Base-by-base conservation (phyloP, 1,140 invertebrate species). In the Trichoplusia ni region DNA sequence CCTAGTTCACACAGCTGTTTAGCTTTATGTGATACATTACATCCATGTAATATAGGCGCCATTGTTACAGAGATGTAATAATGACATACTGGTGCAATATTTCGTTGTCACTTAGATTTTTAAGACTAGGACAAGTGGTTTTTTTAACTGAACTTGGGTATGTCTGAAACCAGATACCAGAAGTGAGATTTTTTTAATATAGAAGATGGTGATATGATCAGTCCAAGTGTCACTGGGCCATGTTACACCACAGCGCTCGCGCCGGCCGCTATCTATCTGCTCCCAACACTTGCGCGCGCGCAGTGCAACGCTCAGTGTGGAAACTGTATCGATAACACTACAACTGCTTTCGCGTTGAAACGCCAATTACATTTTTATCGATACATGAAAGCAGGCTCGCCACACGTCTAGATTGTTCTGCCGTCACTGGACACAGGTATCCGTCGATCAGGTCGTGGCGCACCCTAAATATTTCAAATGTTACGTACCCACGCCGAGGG, bases 401-500 rank as follows among this genome's bases (percentile, higher is more conserved):
- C 47, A 61, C 63, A 60, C 58, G 38, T 70, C 64, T 53, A 65
- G 56, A 65, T 65, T 6, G 49, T 69, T 59, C 64, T 44, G 72
- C 67, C 58, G 59, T 64, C 66, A 75, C 69, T 70, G 35, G 62
- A 58, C 65, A 69, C 29, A 8, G 42, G 42, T 47, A 35, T 60
- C 66, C 33, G 64, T 44, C 51, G 61, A 65, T 61, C 46, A 63
- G 51, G 51, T 53, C 46, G 38, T 16, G 76, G 74, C 78, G 77
- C 82, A 74, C 84, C 82, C 73, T 83, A 84, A 84, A 82, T 83
- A 83, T 77, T 84, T 83, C 54, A 78, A 83, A 84, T 81, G 69
- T 54, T 90, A 90, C 87, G 79, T 90, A 90, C 87, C 87, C 75
- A 90, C 83, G 83, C 84, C 86, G 80, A 90, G 80, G 83, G 87